Base-by-base conservation (phyloP, 2,797 vertebrate genomes). In the Acipenser oxyrinchus region DNA sequence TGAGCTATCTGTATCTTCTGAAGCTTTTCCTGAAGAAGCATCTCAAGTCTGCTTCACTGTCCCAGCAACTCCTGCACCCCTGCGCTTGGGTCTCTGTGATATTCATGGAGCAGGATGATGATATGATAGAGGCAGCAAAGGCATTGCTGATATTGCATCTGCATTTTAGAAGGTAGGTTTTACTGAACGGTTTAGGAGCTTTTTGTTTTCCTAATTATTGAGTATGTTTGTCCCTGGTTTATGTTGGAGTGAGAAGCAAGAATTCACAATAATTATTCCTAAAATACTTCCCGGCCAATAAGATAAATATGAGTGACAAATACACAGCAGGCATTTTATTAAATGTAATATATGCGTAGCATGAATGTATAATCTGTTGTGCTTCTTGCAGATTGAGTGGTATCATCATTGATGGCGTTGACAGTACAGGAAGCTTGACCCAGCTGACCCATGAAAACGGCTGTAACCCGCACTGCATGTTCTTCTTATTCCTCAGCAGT, bases 91-190 rank as follows among this genome's bases (percentile, higher is more conserved):
- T 94, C 70, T 88, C 87, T 12, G 67, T 81, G 73, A 78, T 93
- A 73, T 97, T 98, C 66, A 87, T 88, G 61, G 96, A 98, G 62
- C 96, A 99, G 81, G 96, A 99, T 0, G 96, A 99, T 57, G 95
- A 99, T 78, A 89, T 98, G 91, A 84, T 97, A 75, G 95, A 98
- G 75, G 93, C 93, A 10, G 87, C 91, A 71, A 93, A 84, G 70
- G 82, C 88, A 6, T 77, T 88, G 11, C 70, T 96, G 37, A 74
- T 76, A 59, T 76, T 96, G 68, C 93, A 93, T 81, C 83, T 91
- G 49, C 82, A 83, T 71, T 70, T 85, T 70, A 82, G 85, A 80
- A 87, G 88, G 92, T 92, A 10, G 53, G 86, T 82, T 37, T 37
- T 37, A 37, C 37, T 37, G 3, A 0, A 37, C 3, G 37, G 37